A percentile compares a stretch with the other conserved stretches of the same genome.
These are phyloP conservation scores for Lepidurus arcticus DNA, from an alignment of 1,140 invertebrate genomes.

Conservation along the genomic window DNA sequence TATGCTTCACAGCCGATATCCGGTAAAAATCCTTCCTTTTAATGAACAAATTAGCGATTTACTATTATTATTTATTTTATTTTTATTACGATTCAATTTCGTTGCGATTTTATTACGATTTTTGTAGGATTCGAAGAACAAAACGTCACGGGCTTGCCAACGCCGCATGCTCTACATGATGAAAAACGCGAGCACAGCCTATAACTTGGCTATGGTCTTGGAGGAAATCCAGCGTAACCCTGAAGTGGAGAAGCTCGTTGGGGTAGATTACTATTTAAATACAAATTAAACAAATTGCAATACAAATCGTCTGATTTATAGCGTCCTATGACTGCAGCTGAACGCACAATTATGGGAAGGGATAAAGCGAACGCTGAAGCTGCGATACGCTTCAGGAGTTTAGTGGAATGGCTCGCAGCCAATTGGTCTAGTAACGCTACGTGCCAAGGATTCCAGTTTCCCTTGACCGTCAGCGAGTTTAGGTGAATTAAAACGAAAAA, in stretches of 20 bases:
- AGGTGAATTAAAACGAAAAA: background rate
- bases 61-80: background rate
- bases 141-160: constrained; percentile 63
- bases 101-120: constrained; percentile 30
- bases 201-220: constrained; percentile 54
- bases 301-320: background rate
- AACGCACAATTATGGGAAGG: background rate
- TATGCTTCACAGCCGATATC: constrained; percentile 52
- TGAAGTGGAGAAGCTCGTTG: constrained; percentile 46
- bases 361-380: constrained; percentile 24
- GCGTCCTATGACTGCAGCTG: constrained; percentile 9
- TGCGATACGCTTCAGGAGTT: background rate
- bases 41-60: too few species aligned
- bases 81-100: background rate
- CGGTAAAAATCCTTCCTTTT: background rate
- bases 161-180: constrained; percentile 58
- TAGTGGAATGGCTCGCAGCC: background rate
- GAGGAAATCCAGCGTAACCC: constrained; percentile 57
- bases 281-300: background rate
- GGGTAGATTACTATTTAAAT: constrained; percentile 34
- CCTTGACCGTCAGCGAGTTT: background rate
- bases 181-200: constrained; percentile 52
- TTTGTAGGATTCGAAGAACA: constrained; percentile 51
- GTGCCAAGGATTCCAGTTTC: background rate
- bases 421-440: background rate